phyloP scores from a whole-genome alignment of 1,140 invertebrate genomes.

The Drosophila nebulosa region DNA sequence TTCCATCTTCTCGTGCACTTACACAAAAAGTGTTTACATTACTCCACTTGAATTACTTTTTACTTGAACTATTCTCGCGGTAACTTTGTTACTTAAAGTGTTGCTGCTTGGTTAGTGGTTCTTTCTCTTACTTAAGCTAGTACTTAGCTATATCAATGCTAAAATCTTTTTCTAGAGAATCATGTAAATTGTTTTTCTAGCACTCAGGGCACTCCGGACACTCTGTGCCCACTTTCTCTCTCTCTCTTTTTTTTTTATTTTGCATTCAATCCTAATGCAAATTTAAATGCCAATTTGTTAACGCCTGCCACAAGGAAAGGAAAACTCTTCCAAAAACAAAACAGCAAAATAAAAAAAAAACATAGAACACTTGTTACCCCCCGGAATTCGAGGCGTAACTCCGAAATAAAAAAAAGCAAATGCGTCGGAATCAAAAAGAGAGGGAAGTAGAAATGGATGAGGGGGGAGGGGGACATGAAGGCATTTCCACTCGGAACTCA shows the following conservation, averaged over 20 bases:
- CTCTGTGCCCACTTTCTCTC: not conserved
- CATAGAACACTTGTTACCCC: slow-evolving; percentile 41
- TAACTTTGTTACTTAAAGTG: too few species aligned
- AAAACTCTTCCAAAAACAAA: slow-evolving; percentile 23
- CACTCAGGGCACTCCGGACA: not conserved
- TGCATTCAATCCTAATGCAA: slow-evolving; percentile 38
- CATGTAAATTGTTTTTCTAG: not conserved
- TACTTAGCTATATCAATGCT: not conserved
- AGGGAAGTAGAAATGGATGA: too few species aligned
- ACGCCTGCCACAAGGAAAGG: slow-evolving; percentile 28
- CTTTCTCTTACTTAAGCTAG: not conserved
- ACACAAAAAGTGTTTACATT: too few species aligned
- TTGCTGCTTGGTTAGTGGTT: too few species aligned
- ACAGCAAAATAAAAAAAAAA: slow-evolving; percentile 4
- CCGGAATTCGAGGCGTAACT: slow-evolving; percentile 24
- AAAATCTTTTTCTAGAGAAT: not conserved
- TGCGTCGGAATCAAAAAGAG: slow-evolving; percentile 4
- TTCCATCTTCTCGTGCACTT: too few species aligned
- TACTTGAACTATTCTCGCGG: too few species aligned
- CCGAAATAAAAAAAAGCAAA: slow-evolving; percentile 13
- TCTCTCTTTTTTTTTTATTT: not conserved
- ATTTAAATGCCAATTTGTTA: slow-evolving; percentile 63
- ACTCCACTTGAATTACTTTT: too few species aligned
- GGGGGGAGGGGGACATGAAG: not conserved
- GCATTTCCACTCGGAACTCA: slow-evolving; percentile 40